A percentile compares a stretch with the other conserved stretches of the same genome.
phyloP scores from a whole-genome alignment of 1,140 invertebrate species.

The Brachionus paranguensis region DNA sequence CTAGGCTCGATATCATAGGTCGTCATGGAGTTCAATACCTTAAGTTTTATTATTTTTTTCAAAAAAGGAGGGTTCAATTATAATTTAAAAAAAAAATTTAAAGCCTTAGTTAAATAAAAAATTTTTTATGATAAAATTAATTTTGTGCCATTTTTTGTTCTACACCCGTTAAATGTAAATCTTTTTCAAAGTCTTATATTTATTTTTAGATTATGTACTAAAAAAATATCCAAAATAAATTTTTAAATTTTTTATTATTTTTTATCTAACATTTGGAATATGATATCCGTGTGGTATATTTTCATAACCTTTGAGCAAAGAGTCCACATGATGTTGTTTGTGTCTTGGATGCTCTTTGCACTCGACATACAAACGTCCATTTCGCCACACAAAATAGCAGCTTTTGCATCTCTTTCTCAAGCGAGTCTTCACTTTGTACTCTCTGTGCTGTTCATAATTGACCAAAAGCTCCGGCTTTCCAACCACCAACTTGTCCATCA shows the following conservation, averaged over 20 bases:
- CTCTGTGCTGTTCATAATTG: slow-evolving; percentile 27
- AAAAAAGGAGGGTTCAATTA: too few relatives aligned
- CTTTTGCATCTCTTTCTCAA: slow-evolving; percentile 66
- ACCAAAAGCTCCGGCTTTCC: background rate
- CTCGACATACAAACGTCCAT: slow-evolving; percentile 66
- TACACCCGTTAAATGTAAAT: too few relatives aligned
- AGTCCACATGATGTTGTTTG: slow-evolving; percentile 55
- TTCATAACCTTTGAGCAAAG: slow-evolving; percentile 12
- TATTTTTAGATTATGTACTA: too few relatives aligned
- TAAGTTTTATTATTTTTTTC: too few relatives aligned
- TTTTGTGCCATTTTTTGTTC: too few relatives aligned
- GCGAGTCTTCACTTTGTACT: slow-evolving; percentile 60
- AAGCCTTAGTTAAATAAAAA: too few relatives aligned
- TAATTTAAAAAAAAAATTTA: too few relatives aligned
- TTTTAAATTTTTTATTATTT: background rate
- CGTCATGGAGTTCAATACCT: too few relatives aligned
- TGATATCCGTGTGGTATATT: slow-evolving; percentile 38
- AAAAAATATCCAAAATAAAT: too few relatives aligned
- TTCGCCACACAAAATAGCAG: slow-evolving; percentile 66
- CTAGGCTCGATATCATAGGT: too few relatives aligned
- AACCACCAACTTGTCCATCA: background rate
- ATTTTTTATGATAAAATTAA: too few relatives aligned
- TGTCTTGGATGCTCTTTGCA: slow-evolving; percentile 70
- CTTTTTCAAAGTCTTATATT: too few relatives aligned
- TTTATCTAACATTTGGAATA: background rate